Base-by-base conservation (phyloP, 2,888 invertebrate genomes). In the Metellina segmentata region DNA sequence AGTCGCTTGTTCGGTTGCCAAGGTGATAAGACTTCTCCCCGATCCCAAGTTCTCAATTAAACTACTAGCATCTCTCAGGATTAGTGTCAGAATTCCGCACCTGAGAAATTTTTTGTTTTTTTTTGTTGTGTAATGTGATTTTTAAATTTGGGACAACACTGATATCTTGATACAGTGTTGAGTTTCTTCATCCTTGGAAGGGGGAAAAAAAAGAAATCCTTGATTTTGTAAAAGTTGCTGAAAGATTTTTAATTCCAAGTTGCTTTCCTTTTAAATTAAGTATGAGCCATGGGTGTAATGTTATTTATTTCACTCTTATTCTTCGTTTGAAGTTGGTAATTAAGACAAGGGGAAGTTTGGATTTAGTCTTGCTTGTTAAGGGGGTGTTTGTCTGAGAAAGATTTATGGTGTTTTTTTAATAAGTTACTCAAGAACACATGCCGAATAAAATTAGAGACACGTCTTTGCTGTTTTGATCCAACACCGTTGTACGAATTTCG, bases 1-100 rank as follows among this genome's bases (percentile, higher is more conserved):
- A 77, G 70, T n/a, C 49, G 61, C 34, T 70, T 78, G 61, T 20
- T 52, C 53, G 52, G 83, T 89, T 89, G n/a, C 83, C 83, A 89
- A 78, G 75, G 83, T 11, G 81, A 77, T 77, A 77, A 71, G 71
- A 70, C 75, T 89, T 70, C 83, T 71, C 48, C n/a, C 75, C 77
- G 77, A 2, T 16, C 16, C 71, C 16, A 20, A 13, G 16, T 69
- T 88, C 75, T 69, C 89, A 82, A 89, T 89, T 89, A 89, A 83
- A 83, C 13, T 77, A 13, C 89, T 89, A 72, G 72, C 74, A 53
- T 52, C 88, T 75, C n/a, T n/a, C 16, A 81, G 61, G 81, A 74
- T 81, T 81, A 88, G 20, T 7, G 61, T 7, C 49, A 69, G 51
- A 83, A 51, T n/a, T 70, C n/a, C 19, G 16, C 61, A 61, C 61